Evolutionary conservation across 2,888 invertebrate genomes (phyloP), one percentile per base, ranked within the genome.

Genomic region (Plagodis pulveraria): DNA sequence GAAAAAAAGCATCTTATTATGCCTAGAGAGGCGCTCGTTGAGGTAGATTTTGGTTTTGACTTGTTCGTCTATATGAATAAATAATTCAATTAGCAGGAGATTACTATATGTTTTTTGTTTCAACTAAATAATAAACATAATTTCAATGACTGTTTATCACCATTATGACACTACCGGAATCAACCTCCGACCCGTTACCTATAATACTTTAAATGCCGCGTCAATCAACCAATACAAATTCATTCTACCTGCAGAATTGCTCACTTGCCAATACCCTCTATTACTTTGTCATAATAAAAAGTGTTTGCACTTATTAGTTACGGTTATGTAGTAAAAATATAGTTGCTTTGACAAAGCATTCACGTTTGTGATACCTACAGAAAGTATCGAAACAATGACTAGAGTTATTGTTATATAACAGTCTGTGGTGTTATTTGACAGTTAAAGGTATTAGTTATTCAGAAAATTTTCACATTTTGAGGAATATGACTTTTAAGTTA

Each of bases 181-280:
- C 48, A 58, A 63, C 64, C 60, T 63, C 35, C 67, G 73, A 72
- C 70, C 74, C 62, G 56, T 74, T 69, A 65, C 72, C 50, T 64
- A 66, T 71, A 63, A 58, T 53, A 69, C 52, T 69, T 69, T 65
- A 74, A 79, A 80, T 72, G 76, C 65, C 78, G 52, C 60, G 73
- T 78, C 80, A 73, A 77, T 79, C 81, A 77, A 38, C 8, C 6
- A 42, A 41, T 11, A 36, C 41, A 10, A 47, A 46, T 47, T 52
- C 34, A 38, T 43, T 38, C 5, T 22, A 11, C 12, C 52, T 33
- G 32, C 22, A 7, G 44, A 43, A 44, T 12, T 45, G 11, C n/a
- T 36, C 0, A 42, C 41, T 48, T 12, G 0, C 33, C 52, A 43
- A 7, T 43, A 10, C 32, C 34, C 10, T 5, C 8, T 40, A 40